These are phyloP conservation scores for Pseudomugil gertrudae DNA, from an alignment of 2,797 vertebrate genomes.

Conservation along the genomic window DNA sequence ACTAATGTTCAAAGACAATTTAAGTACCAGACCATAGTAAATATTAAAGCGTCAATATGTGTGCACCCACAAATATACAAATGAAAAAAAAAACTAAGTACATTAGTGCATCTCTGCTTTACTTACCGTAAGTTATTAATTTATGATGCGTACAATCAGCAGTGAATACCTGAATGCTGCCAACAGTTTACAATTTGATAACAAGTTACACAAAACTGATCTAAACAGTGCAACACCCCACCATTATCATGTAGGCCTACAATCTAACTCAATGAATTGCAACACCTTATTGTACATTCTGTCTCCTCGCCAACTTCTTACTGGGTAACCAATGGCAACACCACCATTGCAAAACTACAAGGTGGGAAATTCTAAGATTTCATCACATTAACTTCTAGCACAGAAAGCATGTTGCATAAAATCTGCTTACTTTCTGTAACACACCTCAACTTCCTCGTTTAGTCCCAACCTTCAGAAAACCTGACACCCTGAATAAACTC, in stretches of 20 bases:
- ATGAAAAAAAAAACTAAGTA: too few relatives aligned
- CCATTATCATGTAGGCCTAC: neutral
- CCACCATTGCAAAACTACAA: slow-evolving; percentile 8
- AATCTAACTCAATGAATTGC: slow-evolving; percentile 2
- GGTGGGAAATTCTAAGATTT: slow-evolving; percentile 29
- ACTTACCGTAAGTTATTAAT: too few relatives aligned
- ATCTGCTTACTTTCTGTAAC: slow-evolving; percentile 3
- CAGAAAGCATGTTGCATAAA: neutral
- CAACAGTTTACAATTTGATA: neutral
- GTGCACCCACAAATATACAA: neutral
- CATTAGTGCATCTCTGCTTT: too few relatives aligned
- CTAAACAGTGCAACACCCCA: neutral
- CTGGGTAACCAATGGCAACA: slow-evolving; percentile 51
- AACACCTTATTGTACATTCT: slow-evolving; percentile 30
- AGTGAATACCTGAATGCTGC: neutral
- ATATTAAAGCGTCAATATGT: neutral
- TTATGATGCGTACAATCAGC: slow-evolving; percentile 24
- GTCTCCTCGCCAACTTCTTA: slow-evolving; percentile 18
- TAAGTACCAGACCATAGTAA: neutral
- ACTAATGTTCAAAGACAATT: too few relatives aligned
- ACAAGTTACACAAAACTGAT: neutral
- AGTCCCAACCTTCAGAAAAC: neutral
- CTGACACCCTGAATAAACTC: neutral
- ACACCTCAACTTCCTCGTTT: neutral
- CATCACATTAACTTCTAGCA: slow-evolving; percentile 1